Percentiles rank a stretch among this genome's conserved stretches.
Conservation (phyloP, 2,888 invertebrate species). For the Drosophila buzzatii region DNA sequence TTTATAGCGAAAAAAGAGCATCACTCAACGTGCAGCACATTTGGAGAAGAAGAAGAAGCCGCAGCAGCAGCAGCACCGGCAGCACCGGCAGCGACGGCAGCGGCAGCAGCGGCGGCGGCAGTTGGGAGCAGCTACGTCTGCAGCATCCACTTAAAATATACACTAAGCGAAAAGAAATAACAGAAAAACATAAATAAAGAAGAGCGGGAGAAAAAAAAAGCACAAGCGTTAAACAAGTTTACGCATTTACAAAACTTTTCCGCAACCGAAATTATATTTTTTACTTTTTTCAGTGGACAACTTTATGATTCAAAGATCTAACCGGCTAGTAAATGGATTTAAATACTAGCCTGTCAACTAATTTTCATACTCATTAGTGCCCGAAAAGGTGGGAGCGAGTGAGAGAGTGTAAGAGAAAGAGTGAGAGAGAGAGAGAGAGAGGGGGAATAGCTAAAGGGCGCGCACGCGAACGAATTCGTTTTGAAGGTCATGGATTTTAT, state of each 20-base stretch:
- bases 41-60: constrained; percentile 18
- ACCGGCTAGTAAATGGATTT: constrained; percentile 43
- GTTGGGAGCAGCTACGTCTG: constrained; percentile 32
- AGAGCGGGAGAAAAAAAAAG: constrained; percentile 24
- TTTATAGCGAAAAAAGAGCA: constrained; percentile 78
- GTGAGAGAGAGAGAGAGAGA: neutral
- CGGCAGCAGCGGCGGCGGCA: neutral
- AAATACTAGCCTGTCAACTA: constrained; percentile 40
- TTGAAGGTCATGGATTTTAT: constrained; percentile 43
- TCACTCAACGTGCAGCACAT: constrained; percentile 65
- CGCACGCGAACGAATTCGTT: constrained; percentile 29
- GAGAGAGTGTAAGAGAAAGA: neutral
- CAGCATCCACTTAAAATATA: constrained; percentile 56
- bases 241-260: constrained; percentile 76
- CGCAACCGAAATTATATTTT: constrained; percentile 42
- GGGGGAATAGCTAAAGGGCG: constrained; percentile 12
- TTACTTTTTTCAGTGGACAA: constrained; percentile 45
- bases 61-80: neutral
- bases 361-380: constrained; percentile 52
- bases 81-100: neutral
- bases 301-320: constrained; percentile 35
- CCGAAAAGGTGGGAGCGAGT: neutral
- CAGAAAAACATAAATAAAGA: constrained; percentile 36
- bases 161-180: constrained; percentile 31
- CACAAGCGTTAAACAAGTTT: constrained; percentile 77